Evolutionary conservation across 64 coral and sea anemone species (phyloP).

Genomic region (Exaiptasia diaphana): DNA sequence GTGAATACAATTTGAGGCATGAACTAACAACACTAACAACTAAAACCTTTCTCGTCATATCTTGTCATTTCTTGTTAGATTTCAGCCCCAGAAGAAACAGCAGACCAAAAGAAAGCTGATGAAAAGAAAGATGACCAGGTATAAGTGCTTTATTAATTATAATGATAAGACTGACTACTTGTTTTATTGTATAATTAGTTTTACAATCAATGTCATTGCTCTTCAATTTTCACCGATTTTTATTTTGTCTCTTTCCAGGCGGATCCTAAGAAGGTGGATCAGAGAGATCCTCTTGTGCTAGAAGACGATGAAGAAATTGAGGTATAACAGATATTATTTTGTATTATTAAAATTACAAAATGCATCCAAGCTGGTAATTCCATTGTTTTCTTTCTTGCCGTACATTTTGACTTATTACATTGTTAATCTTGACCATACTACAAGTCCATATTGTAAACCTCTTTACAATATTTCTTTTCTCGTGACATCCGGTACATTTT

Average conservation of each 20-base stretch:
- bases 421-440: no score
- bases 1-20: no score
- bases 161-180: background rate
- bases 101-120: conserved; percentile 30
- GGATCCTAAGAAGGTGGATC: conserved; percentile 61
- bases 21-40: no score
- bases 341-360: background rate
- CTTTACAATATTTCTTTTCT: no score
- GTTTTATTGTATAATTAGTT: no score
- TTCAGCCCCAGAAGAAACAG: conserved; percentile 20
- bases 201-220: no score
- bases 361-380: no score
- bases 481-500: no score
- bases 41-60: no score
- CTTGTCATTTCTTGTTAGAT: background rate
- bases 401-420: no score
- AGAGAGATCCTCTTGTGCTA: background rate
- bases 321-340: background rate
- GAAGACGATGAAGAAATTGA: conserved; percentile 58
- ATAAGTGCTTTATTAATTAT: background rate
- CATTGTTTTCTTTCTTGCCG: no score
- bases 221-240: background rate
- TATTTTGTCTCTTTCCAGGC: background rate
- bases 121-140: conserved; percentile 35
- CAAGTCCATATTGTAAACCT: no score